A percentile compares a stretch with the other conserved stretches of the same genome.
These are phyloP conservation scores for Bolinopsis microptera DNA, from an alignment of 37 sponge, comb jelly and placozoan species.

Conservation along the genomic window DNA sequence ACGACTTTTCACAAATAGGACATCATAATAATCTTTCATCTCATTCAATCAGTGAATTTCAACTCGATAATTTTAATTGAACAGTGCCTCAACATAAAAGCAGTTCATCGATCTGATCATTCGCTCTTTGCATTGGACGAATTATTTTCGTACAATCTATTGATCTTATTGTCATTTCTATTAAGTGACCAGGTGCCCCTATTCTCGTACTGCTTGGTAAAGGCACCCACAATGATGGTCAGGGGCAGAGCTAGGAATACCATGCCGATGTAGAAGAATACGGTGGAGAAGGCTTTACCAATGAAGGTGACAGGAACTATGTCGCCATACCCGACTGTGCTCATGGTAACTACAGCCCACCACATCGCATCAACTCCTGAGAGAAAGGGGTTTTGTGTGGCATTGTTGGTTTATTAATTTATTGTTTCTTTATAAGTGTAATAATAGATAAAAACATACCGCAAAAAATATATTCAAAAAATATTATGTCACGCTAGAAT, in stretches of 20 bases:
- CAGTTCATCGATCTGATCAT: too few species aligned
- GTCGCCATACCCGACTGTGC: not conserved
- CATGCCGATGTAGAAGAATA: constrained; percentile 26
- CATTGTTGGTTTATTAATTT: not conserved
- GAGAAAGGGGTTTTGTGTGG: not conserved
- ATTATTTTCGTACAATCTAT: not conserved
- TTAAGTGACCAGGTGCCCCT: not conserved
- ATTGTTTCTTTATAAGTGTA: not conserved
- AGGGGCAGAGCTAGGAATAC: constrained; percentile 17
- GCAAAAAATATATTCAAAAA: too few species aligned
- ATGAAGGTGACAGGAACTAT: not conserved
- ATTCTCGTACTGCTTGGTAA: constrained; percentile 27
- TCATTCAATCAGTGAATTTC: too few species aligned
- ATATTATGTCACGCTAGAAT: too few species aligned
- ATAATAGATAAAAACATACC: too few species aligned
- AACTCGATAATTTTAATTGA: too few species aligned
- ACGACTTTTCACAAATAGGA: too few species aligned
- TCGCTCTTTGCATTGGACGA: too few species aligned
- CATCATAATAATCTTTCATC: too few species aligned
- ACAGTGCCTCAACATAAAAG: too few species aligned
- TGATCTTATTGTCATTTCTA: not conserved
- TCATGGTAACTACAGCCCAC: constrained; percentile 26
- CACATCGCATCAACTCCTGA: not conserved
- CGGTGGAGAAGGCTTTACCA: not conserved
- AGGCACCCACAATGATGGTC: not conserved